Conservation (phyloP, 1,140 invertebrate genomes). For the Megalopta genalis region DNA sequence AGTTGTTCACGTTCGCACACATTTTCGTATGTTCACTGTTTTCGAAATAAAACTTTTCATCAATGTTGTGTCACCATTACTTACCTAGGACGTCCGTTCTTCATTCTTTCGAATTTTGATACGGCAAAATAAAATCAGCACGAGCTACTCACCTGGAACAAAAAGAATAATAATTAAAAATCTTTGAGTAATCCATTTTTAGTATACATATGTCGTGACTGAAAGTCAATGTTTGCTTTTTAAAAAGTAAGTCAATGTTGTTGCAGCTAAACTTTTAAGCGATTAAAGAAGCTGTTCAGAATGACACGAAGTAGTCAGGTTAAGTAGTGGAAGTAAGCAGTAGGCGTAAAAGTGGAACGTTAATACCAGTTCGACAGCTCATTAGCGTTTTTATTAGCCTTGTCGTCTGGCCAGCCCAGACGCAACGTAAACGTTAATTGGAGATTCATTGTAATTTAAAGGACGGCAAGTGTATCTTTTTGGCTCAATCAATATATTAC, state of each 20-base stretch:
- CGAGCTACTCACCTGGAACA: conserved; percentile 63
- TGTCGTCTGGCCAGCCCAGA: conserved; percentile 41
- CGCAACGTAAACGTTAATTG: conserved; percentile 26
- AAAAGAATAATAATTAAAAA: conserved; percentile 37
- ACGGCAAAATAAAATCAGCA: neutral
- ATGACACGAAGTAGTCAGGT: conserved; percentile 26
- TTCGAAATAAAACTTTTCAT: neutral
- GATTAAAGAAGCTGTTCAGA: conserved; percentile 11
- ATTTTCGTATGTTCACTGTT: no score
- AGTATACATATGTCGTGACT: no score
- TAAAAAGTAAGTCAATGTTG: conserved; percentile 26
- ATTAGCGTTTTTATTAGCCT: conserved; percentile 69
- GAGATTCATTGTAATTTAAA: conserved; percentile 28
- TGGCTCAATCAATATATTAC: neutral
- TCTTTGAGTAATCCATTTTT: no score
- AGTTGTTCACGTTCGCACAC: no score
- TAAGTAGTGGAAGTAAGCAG: conserved; percentile 47
- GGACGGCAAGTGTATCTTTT: neutral
- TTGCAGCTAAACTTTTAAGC: conserved; percentile 3
- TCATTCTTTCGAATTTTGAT: neutral
- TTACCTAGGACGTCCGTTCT: conserved; percentile 6
- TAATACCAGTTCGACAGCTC: conserved; percentile 68
- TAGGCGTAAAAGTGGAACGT: conserved; percentile 58
- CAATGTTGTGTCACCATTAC: neutral
- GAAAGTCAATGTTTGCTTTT: no score